Base-by-base conservation (phyloP, 2,113 vertebrate species). In the Beaufortia kweichowensis region DNA sequence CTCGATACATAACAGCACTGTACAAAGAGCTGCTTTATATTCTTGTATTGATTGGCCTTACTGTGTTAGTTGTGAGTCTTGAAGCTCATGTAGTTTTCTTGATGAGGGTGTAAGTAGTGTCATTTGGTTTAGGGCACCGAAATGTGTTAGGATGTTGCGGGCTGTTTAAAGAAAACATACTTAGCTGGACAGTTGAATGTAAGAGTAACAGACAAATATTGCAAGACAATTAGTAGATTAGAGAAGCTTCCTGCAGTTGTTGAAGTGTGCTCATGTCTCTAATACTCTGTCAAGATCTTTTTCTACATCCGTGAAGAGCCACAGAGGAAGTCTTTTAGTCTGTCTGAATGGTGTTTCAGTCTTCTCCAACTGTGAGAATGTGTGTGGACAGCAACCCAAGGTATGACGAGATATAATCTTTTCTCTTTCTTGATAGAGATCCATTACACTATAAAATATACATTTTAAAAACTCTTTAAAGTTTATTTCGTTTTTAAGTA, bases 371-470 rank as follows among this genome's bases (percentile, higher is more conserved):
- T 19, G 14, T 81, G 41, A 79, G 79, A 63, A 77, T 73, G 70
- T 77, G n/a, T 35, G 67, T 66, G 80, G 81, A 77, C 57, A 75
- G n/a, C n/a, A n/a, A n/a, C n/a, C n/a, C 19, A 21, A 62, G 72
- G 72, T 80, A 75, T 57, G 71, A 39, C 26, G 28, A 3, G 14
- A 48, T 31, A 28, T 3, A 12, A 6, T 57, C 1, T 21, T 23
- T 35, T 64, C 4, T 8, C 24, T 35, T 23, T 24, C 24, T 35
- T 64, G 24, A 14, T 35, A n/a, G n/a, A n/a, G 31, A 12, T 62
- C 33, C 9, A 35, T 35, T 35, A 35, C 33, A 35, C 3, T 2
- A 35, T 35, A 35, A 35, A 35, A 35, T 3, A 35, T n/a, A n/a
- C n/a, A n/a, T n/a, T n/a, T 39, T 11, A 10, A 39, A 39, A 39